Base-by-base conservation (phyloP, 2,888 invertebrate species). In the Erebia ligea region DNA sequence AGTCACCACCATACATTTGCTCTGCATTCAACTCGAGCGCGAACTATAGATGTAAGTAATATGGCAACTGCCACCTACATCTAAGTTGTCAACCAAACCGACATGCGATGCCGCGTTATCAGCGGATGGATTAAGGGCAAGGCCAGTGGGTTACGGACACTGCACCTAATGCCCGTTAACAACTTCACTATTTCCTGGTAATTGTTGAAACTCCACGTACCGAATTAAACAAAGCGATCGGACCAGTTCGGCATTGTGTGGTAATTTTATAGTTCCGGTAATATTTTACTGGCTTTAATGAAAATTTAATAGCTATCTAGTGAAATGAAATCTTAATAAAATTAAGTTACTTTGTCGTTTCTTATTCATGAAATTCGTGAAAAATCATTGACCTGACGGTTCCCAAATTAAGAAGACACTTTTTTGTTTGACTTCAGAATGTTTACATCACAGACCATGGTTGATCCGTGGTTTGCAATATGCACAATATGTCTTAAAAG, bases 101-200 rank as follows among this genome's bases (percentile, higher is more conserved):
- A 54, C 40, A 67, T 52, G 62, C 69, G 61, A 65, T 67, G 63
- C 67, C 64, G 48, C 62, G 78, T 81, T 84, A 86, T 85, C 83
- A 79, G 61, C 73, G 70, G 71, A 76, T 77, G 79, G 81, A 86
- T 86, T 88, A 85, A 82, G 85, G 83, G 79, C 86, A 88, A 87
- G 86, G 86, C 79, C 82, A 84, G 71, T 79, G 78, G 86, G 86
- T 87, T 86, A 86, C 78, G 83, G 84, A 78, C 84, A 79, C 34
- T 34, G 73, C 73, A 77, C 77, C 80, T 79, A 80, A 81, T 79
- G 78, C 76, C 70, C 76, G 76, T 78, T 76, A 77, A 79, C 76
- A 77, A 75, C 76, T 74, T 71, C 73, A 75, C 73, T 77, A 79
- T 81, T 84, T 86, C 85, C 85, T 84, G 82, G 81, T 82, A 78